Base-by-base conservation (phyloP, 2,888 invertebrate genomes). In the Cryptocephalus primarius region DNA sequence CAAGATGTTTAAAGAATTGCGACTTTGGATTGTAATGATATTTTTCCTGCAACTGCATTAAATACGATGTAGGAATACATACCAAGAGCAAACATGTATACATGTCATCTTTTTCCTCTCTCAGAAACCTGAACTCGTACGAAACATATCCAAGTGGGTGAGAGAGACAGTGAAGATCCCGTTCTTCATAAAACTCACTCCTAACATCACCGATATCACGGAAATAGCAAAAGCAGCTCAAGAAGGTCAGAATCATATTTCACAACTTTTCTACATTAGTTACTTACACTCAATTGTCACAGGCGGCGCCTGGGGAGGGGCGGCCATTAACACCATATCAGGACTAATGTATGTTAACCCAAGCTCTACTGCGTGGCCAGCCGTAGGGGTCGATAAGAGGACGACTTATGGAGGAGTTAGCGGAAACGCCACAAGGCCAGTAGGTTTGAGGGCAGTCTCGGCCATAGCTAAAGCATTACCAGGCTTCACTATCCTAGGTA, bases 291-390 rank as follows among this genome's bases (percentile, higher is more conserved):
- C 4, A 36, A 11, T 36, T 36, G 4, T 36, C 12, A n/a, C 12
- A 36, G 93, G 95, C 45, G 84, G 87, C 2, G 97, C 97, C 1
- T 82, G 83, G 67, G 97, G 97, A 1, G 96, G 97, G 0, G 90
- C 97, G 0, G 95, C 96, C 0, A 97, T 97, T 47, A 99, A 99
- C 69, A 99, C 97, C 0, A 90, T 99, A 0, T 91, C 91, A 22
- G 95, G 95, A 0, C 72, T 99, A 46, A 96, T 97, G 95, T 80
- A 85, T 6, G 67, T 97, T 2, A 80, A 78, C 60, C 75, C 84
- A 0, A 83, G 91, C 62, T 88, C 83, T 1, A 78, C 78, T 0
- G 87, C 97, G 0, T 99, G 97, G 97, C 97, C 97, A 0, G 80
- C 83, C 34, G 82, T 99, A 8, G 97, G 93, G 53, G 65, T 72